phyloP scores from a whole-genome alignment of 2,113 vertebrate genomes.

The Passer montanus region DNA sequence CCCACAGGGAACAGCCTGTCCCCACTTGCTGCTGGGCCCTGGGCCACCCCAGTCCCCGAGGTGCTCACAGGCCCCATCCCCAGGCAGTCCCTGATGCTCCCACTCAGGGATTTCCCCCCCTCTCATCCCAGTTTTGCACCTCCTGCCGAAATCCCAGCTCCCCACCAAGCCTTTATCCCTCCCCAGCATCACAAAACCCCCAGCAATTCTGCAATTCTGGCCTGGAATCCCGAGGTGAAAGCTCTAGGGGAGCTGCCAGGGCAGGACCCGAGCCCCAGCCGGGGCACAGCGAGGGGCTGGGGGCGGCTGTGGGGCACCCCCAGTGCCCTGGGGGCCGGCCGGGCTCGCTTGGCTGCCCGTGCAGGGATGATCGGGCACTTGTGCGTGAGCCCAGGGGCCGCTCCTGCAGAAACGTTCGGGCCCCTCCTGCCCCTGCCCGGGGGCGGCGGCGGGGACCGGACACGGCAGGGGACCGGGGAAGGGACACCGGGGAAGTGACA shows the following conservation, averaged over 20 bases:
- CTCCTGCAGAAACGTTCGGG: neutral
- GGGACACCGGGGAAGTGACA: too few relatives aligned
- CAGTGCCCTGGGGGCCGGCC: neutral
- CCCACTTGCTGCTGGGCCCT: rapidly evolving
- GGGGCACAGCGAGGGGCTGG: rapidly evolving
- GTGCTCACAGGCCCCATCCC: neutral
- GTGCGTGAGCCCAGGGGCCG: neutral
- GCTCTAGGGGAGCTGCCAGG: too few relatives aligned
- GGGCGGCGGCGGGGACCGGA: neutral
- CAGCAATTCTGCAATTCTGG: neutral
- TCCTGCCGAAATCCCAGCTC: neutral
- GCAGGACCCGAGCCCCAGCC: rapidly evolving
- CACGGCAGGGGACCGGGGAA: neutral
- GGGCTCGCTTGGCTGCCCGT: neutral
- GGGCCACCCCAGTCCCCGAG: rapidly evolving
- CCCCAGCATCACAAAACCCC: rapidly evolving
- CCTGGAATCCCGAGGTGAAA: rapidly evolving
- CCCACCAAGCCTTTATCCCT: neutral
- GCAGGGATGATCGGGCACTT: neutral
- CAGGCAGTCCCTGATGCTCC: neutral
- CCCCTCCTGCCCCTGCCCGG: too few relatives aligned
- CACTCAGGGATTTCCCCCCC: rapidly evolving
- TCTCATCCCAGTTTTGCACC: rapidly evolving
- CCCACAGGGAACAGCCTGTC: neutral
- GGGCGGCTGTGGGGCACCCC: rapidly evolving